A percentile compares a stretch with the other conserved stretches of the same genome.
Conservation (phyloP, 2,113 vertebrate species). For the Eleginops maclovinus region DNA sequence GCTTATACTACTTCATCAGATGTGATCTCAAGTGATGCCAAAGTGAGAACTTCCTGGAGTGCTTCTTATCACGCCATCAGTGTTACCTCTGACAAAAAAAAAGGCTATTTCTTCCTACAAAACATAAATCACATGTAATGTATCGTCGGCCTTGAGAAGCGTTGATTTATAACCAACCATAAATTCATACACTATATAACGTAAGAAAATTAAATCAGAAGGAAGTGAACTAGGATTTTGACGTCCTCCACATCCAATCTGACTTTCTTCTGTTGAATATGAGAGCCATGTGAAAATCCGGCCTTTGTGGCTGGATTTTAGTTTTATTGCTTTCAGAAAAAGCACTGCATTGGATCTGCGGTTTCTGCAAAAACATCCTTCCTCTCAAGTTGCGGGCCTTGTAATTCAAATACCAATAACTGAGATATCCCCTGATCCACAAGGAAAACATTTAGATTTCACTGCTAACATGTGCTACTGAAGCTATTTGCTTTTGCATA, state of each 20-base stretch:
- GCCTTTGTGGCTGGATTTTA: constrained; percentile 8
- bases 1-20: no score
- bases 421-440: constrained; percentile 18
- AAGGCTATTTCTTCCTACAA: background rate
- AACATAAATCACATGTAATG: background rate
- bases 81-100: constrained; percentile 1
- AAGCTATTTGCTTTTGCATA: constrained; percentile 15
- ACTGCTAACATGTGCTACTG: constrained; percentile 22
- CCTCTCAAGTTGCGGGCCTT: constrained; percentile 31
- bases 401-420: constrained; percentile 56
- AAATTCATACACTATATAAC: background rate
- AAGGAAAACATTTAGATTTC: constrained; percentile 9
- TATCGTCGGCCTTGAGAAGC: background rate
- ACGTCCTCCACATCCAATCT: constrained; percentile 4
- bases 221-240: background rate
- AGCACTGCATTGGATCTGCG: constrained; percentile 27
- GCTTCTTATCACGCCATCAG: background rate
- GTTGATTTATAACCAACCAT: background rate
- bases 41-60: background rate
- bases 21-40: background rate
- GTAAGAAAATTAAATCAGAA: background rate
- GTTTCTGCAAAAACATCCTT: constrained; percentile 53
- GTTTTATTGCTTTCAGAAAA: constrained; percentile 6
- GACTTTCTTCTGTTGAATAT: background rate
- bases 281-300: constrained; percentile 8